Evolutionary conservation across 1,140 invertebrate species (phyloP), one percentile per base, ranked within the genome.

Genomic region (Notospermus geniculatus): DNA sequence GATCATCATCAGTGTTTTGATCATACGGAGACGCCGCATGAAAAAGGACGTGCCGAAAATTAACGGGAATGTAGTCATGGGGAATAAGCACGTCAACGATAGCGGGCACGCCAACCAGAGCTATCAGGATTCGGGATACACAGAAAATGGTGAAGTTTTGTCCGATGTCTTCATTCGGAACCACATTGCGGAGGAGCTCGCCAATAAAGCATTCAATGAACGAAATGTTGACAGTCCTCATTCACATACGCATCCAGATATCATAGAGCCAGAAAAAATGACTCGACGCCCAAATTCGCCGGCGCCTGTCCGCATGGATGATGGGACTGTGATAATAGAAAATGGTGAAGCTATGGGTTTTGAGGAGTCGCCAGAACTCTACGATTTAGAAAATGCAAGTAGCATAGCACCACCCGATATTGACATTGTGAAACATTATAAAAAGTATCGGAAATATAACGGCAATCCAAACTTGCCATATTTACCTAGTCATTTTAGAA

Each of bases 371-470:
- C 93, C 93, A 0, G 95, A 97, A 76, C 94, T 95, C 75, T 97
- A 98, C 73, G 95, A 98, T 78, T 82, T 98, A 57, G 95, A 98
- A 80, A 97, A 97, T 81, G 93, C 94, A 0, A 95, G 93, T 77
- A 95, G 92, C 0, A 97, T 98, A 66, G 95, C 95, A 0, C 94
- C 95, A 0, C 95, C 93, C 13, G 95, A 97, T 78, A 96, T 97
- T 50, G 95, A 97, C 74, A 92, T 97, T 62, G 92, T 95, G 1
- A 95, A 95, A 72, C 94, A 97, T 77, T 97, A 97, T 76, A 95
- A 96, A 83, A 92, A 80, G 36, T 94, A 66, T 90, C 91, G 82
- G 80, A 91, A 76, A 89, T 82, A 82, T n/a, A 91, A 92, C 17
- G 86, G 62, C 30, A 23, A 4, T 55, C 71, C 73, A 19, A 70